phyloP scores from a whole-genome alignment of 1,140 invertebrate genomes.

The Apis dorsata region DNA sequence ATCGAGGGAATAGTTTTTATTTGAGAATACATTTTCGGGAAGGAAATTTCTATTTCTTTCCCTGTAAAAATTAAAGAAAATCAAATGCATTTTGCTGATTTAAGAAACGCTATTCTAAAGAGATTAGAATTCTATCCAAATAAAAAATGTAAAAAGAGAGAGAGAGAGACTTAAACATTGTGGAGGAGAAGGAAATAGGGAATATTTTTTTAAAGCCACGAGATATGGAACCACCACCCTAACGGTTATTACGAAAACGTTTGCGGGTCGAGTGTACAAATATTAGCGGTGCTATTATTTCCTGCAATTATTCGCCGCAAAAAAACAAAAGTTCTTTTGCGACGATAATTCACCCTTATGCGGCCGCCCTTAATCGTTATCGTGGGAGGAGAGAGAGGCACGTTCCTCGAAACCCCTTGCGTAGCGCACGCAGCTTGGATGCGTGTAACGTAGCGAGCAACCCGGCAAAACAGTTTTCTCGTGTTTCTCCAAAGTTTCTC shows the following conservation, averaged over 20 bases:
- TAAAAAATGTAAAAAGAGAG: neutral
- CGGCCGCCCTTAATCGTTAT: constrained; percentile 58
- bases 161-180: neutral
- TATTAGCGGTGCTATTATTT: constrained; percentile 43
- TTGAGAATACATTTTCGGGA: too few species aligned
- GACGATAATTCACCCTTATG: constrained; percentile 59
- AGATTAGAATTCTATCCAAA: too few species aligned
- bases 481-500: constrained; percentile 56
- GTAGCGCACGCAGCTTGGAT: constrained; percentile 37
- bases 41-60: too few species aligned
- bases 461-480: constrained; percentile 63
- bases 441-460: constrained; percentile 43
- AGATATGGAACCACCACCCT: neutral
- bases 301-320: constrained; percentile 45
- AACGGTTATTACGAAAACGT: neutral
- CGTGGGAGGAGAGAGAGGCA: constrained; percentile 27
- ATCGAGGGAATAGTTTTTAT: too few species aligned
- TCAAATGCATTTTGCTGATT: too few species aligned
- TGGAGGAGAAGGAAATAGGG: neutral
- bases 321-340: constrained; percentile 55
- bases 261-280: constrained; percentile 17
- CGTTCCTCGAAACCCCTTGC: neutral
- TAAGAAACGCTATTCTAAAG: too few species aligned
- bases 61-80: too few species aligned
- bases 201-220: neutral